These are phyloP conservation scores for Troglohyphantes excavatus DNA, from an alignment of 2,888 invertebrate species.

Conservation along the genomic window DNA sequence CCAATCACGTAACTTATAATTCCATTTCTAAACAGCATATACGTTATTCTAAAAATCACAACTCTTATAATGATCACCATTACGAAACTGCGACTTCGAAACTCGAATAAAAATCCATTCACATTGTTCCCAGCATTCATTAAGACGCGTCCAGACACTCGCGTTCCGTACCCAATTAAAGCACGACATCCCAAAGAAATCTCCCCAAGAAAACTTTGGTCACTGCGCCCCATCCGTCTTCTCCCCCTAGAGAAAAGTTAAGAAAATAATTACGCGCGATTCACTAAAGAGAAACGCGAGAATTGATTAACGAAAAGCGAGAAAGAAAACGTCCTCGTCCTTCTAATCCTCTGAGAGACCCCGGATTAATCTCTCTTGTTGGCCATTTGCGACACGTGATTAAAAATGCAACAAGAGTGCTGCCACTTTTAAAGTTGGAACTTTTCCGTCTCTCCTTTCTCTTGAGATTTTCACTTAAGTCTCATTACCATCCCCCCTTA, in stretches of 20 bases:
- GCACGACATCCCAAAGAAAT: not conserved
- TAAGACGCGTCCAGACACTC: not conserved
- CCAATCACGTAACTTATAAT: no score
- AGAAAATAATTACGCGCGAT: slow-evolving; percentile 74
- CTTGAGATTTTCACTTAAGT: slow-evolving; percentile 72
- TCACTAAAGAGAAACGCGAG: slow-evolving; percentile 43
- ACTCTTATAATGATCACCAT: no score
- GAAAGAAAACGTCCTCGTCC: slow-evolving; percentile 56
- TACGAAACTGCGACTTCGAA: no score
- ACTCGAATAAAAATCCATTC: not conserved
- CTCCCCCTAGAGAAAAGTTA: slow-evolving; percentile 42
- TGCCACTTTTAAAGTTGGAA: slow-evolving; percentile 71
- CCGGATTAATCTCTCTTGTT: slow-evolving; percentile 77
- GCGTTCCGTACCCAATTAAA: not conserved
- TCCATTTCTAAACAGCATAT: no score
- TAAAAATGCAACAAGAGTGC: slow-evolving; percentile 76
- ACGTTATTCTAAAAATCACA: no score
- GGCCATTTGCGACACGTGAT: slow-evolving; percentile 76
- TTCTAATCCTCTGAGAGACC: slow-evolving; percentile 59
- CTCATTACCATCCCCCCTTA: slow-evolving; percentile 74
- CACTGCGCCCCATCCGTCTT: slow-evolving; percentile 41
- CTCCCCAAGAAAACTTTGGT: slow-evolving; percentile 21
- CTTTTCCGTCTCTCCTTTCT: slow-evolving; percentile 57
- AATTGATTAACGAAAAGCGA: slow-evolving; percentile 63
- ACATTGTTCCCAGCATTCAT: not conserved